Conservation (phyloP, 1,140 invertebrate species). For the Ladona fulva region DNA sequence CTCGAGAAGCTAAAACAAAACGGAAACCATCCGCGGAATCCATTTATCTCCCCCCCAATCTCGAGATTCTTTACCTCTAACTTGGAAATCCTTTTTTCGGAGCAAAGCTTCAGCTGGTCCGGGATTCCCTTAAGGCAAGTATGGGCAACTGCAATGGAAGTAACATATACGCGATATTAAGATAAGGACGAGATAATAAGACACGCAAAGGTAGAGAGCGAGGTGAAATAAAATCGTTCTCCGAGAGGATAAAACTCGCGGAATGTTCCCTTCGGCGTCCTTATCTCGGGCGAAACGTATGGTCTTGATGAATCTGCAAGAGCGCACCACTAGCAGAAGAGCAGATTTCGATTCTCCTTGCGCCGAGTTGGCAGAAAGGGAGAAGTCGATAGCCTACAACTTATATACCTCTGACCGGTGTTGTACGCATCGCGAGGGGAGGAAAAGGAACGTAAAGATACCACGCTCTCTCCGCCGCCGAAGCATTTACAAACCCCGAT, state of each 20-base stretch:
- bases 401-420: not conserved
- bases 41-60: no score
- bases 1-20: no score
- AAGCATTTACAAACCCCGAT: not conserved
- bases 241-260: not conserved
- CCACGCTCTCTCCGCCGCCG: not conserved
- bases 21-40: no score
- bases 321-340: not conserved
- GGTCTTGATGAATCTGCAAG: not conserved
- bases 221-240: not conserved
- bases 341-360: not conserved
- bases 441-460: not conserved
- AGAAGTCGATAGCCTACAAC: not conserved
- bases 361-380: not conserved
- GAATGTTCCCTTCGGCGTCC: not conserved
- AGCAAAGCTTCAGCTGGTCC: no score
- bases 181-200: not conserved
- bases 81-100: no score
- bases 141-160: no score
- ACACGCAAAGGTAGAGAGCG: not conserved
- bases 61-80: no score
- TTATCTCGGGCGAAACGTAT: not conserved
- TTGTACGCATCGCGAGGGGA: not conserved
- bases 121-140: no score
- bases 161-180: not conserved